Evolutionary conservation across 1,140 invertebrate species (phyloP), one percentile per base, ranked within the genome.

Genomic region (Leptinotarsa defecta): DNA sequence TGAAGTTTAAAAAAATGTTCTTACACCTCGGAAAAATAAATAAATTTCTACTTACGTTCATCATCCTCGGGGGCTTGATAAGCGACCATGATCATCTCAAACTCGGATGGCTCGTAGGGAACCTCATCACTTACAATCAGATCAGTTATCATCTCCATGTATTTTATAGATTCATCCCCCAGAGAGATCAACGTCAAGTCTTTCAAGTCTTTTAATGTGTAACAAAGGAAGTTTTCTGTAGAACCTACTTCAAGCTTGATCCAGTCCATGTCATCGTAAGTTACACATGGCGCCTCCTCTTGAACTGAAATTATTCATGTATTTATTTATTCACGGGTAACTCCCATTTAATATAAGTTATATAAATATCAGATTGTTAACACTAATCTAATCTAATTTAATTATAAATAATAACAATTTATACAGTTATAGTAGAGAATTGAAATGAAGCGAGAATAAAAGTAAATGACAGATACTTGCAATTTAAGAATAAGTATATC

Each of bases 31-130:
- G 34, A 43, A 43, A 11, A 43, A 43, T 43, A 43, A 3, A 43
- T 34, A 48, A 19, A 52, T 20, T 20, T 3, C 13, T 48, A 68
- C 67, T 73, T 73, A 76, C 75, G 17, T 68, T 73, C 64, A 24
- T 52, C 24, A 48, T 73, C 65, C 52, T 74, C 73, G 6, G 43
- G 64, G n/a, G 19, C 34, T 43, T 74, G 67, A 48, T 68, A 69
- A n/a, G 65, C 67, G 3, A 71, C 76, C 8, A 77, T 43, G 62
- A 76, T 74, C 70, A 79, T 74, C 57, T 79, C 76, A 3, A 27
- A 63, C 13, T 48, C 71, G 17, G 64, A 43, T 2, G 78, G 74
- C n/a, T 69, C 62, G 49, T 77, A 75, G 6, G 76, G 76, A 22
- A 48, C 68, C 20, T 43, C 15, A 69, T 75, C 71, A 20, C 57